phyloP scores from a whole-genome alignment of 2,888 invertebrate genomes.

The Cerceris ruficornis region DNA sequence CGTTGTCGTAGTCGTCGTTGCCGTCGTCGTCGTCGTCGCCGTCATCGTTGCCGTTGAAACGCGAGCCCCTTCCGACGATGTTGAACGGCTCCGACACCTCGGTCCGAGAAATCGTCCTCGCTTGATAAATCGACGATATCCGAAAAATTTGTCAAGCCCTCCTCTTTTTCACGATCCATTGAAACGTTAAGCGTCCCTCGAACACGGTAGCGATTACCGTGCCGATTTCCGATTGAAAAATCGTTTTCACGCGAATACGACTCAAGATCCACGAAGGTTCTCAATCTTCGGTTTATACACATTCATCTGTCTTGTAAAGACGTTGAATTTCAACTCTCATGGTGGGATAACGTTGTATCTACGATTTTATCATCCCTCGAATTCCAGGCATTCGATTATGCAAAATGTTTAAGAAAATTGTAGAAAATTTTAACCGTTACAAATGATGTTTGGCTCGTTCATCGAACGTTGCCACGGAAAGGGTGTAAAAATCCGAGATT shows the following conservation, averaged over 20 bases:
- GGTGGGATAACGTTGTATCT: background rate
- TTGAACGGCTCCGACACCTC: constrained; percentile 45
- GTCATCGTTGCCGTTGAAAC: constrained; percentile 51
- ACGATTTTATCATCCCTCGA: too few species aligned
- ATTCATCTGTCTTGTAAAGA: background rate
- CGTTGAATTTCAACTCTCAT: background rate
- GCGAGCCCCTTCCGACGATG: constrained; percentile 58
- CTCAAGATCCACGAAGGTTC: background rate
- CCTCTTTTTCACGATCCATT: constrained; percentile 54
- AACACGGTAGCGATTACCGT: constrained; percentile 17
- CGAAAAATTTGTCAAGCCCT: constrained; percentile 75
- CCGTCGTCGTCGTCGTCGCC: background rate
- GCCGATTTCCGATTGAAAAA: constrained; percentile 14
- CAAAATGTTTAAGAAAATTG: too few species aligned
- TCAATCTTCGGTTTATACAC: background rate
- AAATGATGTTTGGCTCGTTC: background rate
- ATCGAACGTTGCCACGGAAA: background rate
- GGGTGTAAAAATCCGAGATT: background rate
- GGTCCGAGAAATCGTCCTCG: constrained; percentile 56
- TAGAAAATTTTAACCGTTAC: too few species aligned
- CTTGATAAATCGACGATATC: constrained; percentile 76
- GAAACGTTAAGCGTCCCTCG: constrained; percentile 52
- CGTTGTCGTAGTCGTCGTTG: constrained; percentile 8
- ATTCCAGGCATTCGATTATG: too few species aligned
- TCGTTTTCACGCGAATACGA: background rate